These are phyloP conservation scores for Trilocha varians DNA, from an alignment of 2,888 invertebrate species.

Conservation along the genomic window DNA sequence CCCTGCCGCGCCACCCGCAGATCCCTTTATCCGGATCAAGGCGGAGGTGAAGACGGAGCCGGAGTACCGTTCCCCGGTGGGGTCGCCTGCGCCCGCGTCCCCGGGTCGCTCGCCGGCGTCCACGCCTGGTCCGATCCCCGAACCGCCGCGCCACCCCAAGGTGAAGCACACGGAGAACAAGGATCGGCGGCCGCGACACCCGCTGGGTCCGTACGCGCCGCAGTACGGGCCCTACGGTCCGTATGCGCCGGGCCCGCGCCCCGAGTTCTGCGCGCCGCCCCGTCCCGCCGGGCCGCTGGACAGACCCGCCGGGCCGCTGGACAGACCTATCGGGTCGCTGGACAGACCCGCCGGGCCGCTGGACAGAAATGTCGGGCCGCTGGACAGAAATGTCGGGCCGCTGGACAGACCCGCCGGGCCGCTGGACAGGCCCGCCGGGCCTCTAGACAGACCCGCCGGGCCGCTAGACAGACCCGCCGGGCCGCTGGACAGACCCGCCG, in stretches of 20 bases:
- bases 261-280: slow-evolving; percentile 18
- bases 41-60: slow-evolving; percentile 66
- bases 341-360: slow-evolving; percentile 24
- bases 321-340: no score
- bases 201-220: slow-evolving; percentile 65
- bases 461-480: background rate
- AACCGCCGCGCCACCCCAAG: slow-evolving; percentile 52
- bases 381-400: no score
- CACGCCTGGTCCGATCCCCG: slow-evolving; percentile 17
- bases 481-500: slow-evolving; percentile 10
- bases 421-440: slow-evolving; percentile 6
- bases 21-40: slow-evolving; percentile 46
- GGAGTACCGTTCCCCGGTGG: slow-evolving; percentile 49
- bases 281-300: slow-evolving; percentile 3
- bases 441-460: slow-evolving; percentile 1
- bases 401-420: slow-evolving; percentile 10
- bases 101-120: slow-evolving; percentile 35
- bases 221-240: slow-evolving; percentile 62
- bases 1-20: slow-evolving; percentile 16
- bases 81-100: slow-evolving; percentile 30
- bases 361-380: no score
- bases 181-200: slow-evolving; percentile 51
- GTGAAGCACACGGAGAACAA: slow-evolving; percentile 64
- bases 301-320: background rate
- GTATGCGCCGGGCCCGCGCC: slow-evolving; percentile 41